Percentiles rank a stretch among this genome's conserved stretches.
Conservation (phyloP, 2,113 vertebrate species). For the Montifringilla adamsi region DNA sequence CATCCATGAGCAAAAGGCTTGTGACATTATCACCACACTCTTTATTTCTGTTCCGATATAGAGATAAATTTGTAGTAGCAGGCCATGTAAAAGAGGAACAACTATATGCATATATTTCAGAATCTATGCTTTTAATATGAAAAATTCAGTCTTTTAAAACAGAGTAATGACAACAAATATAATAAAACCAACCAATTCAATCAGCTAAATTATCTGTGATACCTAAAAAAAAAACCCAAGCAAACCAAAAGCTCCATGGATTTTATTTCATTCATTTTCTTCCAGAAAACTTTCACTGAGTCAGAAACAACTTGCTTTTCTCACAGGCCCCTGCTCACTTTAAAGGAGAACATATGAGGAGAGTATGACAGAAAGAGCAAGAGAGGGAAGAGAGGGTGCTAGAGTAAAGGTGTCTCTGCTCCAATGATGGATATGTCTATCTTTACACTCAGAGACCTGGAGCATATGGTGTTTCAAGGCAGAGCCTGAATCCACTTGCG, state of each 20-base stretch:
- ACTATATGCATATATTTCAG: neutral
- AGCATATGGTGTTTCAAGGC: neutral
- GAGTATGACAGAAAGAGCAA: neutral
- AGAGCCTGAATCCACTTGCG: neutral
- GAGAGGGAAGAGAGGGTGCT: neutral
- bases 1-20: constrained; percentile 20
- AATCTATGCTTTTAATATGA: neutral
- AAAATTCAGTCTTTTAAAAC: neutral
- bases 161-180: neutral
- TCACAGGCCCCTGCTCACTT: neutral
- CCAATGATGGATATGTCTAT: neutral
- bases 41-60: neutral
- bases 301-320: neutral
- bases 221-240: neutral
- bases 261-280: neutral
- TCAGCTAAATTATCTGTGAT: neutral
- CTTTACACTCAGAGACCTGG: neutral
- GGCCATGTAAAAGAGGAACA: neutral
- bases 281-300: neutral
- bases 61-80: neutral
- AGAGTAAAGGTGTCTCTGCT: neutral
- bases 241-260: neutral
- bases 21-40: neutral
- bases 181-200: neutral
- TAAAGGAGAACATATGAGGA: neutral